A percentile compares a stretch with the other conserved stretches of the same genome.
phyloP scores from a whole-genome alignment of 2,888 invertebrate species.

The Ernsta delagoae region DNA sequence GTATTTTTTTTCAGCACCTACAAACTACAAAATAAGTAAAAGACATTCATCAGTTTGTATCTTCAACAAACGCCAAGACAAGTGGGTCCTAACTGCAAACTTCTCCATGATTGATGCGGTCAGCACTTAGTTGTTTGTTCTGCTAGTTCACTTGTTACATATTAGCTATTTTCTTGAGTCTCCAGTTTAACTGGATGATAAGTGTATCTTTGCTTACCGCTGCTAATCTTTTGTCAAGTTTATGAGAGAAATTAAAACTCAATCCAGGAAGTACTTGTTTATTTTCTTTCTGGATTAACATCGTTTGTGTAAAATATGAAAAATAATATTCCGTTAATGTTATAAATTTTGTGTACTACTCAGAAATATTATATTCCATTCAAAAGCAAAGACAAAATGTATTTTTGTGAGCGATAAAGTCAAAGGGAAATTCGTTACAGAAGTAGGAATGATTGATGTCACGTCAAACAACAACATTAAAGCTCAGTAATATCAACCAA shows the following conservation, averaged over 20 bases:
- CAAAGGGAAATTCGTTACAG: neutral
- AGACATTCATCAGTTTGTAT: slow-evolving; percentile 16
- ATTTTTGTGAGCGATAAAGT: neutral
- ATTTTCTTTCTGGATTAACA: no score
- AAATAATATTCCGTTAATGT: no score
- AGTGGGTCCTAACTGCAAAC: slow-evolving; percentile 38
- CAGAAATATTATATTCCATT: no score
- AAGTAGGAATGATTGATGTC: slow-evolving; percentile 2
- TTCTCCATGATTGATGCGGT: slow-evolving; percentile 40
- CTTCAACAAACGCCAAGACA: slow-evolving; percentile 36
- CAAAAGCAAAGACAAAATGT: no score
- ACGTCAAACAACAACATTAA: neutral
- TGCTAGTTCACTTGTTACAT: slow-evolving; percentile 23
- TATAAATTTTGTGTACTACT: no score
- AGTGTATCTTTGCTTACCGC: neutral
- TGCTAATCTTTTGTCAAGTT: neutral
- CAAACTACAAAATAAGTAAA: neutral
- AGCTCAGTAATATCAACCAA: neutral
- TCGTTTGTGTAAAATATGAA: no score
- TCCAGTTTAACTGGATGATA: slow-evolving; percentile 2
- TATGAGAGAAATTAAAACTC: neutral
- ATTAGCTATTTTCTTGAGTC: slow-evolving; percentile 17
- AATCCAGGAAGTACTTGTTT: no score
- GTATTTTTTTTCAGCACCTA: no score
- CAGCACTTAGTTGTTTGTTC: slow-evolving; percentile 29